Conservation (phyloP, 2,797 vertebrate genomes). For the Choloepus didactylus region DNA sequence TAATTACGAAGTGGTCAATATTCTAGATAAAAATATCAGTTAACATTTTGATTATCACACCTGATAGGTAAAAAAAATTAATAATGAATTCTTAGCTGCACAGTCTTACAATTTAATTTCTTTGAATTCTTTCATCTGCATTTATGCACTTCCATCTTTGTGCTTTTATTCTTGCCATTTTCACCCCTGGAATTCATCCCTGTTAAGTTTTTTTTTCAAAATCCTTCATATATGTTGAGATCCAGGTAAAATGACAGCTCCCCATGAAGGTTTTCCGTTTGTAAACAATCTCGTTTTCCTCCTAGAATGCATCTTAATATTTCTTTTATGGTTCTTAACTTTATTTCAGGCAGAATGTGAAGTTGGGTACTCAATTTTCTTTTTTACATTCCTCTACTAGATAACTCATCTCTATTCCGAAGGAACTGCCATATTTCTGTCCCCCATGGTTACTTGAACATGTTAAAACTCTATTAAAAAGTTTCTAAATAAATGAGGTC, state of each 20-base stretch:
- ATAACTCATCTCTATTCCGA: neutral
- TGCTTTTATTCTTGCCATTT: neutral
- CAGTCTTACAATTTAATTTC: neutral
- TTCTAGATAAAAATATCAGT: constrained; percentile 27
- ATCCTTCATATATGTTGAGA: neutral
- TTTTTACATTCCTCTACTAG: neutral
- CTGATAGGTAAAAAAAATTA: neutral
- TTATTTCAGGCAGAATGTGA: neutral
- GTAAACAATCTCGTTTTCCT: neutral
- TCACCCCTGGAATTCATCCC: neutral
- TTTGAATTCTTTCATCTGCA: neutral
- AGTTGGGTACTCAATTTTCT: neutral
- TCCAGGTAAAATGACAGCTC: neutral
- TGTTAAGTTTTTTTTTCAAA: neutral
- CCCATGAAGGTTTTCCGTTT: neutral
- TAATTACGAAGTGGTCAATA: neutral
- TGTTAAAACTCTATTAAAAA: neutral
- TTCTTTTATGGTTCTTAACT: neutral
- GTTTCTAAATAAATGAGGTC: neutral
- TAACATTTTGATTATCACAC: neutral
- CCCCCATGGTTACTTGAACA: neutral
- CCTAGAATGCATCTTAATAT: neutral
- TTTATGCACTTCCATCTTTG: neutral
- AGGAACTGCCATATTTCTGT: neutral
- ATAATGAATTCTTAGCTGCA: neutral